A percentile compares a stretch with the other conserved stretches of the same genome.
Evolutionary conservation across 2,888 invertebrate genomes (phyloP).

Genomic region (Mesodorylaimus sp.): DNA sequence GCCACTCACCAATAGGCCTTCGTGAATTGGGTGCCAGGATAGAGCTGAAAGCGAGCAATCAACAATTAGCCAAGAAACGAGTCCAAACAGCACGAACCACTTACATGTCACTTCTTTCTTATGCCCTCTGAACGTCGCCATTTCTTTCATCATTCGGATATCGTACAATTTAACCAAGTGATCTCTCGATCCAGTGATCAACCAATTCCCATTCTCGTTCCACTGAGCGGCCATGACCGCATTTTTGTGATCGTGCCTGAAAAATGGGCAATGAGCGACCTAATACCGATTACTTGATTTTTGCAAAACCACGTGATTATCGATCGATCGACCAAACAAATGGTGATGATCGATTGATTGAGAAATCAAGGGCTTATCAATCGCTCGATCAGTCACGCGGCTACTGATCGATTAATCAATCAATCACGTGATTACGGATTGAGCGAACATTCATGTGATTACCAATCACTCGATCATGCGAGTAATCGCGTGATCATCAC

Average conservation of each 20-base stretch:
- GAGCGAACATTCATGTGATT: too few species aligned
- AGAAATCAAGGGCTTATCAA: too few species aligned
- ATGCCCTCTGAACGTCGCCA: conserved; percentile 93
- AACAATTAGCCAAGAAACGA: not conserved
- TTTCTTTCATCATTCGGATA: conserved; percentile 78
- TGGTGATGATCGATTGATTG: too few species aligned
- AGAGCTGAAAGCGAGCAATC: conserved; percentile 30
- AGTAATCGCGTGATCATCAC: too few species aligned
- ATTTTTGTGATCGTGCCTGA: conserved; percentile 88
- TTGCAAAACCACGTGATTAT: too few species aligned
- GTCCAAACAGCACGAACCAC: conserved; percentile 11
- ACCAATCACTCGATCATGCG: too few species aligned
- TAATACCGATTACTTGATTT: too few species aligned
- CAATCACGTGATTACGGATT: too few species aligned
- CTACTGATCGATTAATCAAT: too few species aligned
- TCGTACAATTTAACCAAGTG: conserved; percentile 93
- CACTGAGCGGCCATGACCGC: conserved; percentile 98
- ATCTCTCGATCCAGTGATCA: conserved; percentile 81
- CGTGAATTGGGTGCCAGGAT: conserved; percentile 96
- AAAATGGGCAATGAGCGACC: conserved; percentile 14
- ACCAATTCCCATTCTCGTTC: conserved; percentile 98
- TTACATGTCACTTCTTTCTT: conserved; percentile 72
- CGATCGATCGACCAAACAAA: too few species aligned
- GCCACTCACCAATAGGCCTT: conserved; percentile 87
- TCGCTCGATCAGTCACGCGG: too few species aligned